A percentile compares a stretch with the other conserved stretches of the same genome.
phyloP scores from a whole-genome alignment of 1,140 invertebrate species.

The Cherax quadricarinatus region DNA sequence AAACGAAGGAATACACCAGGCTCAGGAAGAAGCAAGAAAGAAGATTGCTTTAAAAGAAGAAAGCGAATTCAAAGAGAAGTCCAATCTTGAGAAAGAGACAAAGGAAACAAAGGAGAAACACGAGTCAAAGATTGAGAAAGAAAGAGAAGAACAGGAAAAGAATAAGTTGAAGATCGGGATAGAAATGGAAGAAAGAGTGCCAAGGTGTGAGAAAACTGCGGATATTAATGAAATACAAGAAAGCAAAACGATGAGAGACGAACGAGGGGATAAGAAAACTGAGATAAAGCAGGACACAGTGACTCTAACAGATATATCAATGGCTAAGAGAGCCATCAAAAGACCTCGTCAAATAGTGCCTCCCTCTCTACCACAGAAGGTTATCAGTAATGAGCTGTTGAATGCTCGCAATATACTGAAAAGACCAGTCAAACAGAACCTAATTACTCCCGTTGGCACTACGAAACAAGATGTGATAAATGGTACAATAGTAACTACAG shows the following conservation, averaged over 20 bases:
- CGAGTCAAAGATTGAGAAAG: neutral
- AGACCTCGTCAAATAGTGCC: constrained; percentile 55
- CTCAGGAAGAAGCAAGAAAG: neutral
- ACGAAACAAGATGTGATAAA: constrained; percentile 17
- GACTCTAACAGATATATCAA: neutral
- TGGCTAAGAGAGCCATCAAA: constrained; percentile 50
- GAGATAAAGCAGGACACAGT: neutral
- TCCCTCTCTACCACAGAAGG: constrained; percentile 27
- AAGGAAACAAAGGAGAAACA: neutral
- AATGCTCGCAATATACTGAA: constrained; percentile 68
- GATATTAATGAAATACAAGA: neutral
- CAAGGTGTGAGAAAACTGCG: neutral
- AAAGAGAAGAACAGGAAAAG: neutral
- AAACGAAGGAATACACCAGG: neutral
- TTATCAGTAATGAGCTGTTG: constrained; percentile 49
- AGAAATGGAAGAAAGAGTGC: neutral
- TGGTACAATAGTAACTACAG: neutral
- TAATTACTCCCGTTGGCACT: constrained; percentile 8
- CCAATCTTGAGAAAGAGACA: neutral
- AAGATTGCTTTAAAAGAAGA: neutral
- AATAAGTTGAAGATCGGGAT: neutral
- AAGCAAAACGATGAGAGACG: constrained; percentile 24
- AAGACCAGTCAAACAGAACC: constrained; percentile 41
- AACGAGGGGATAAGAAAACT: constrained; percentile 7
- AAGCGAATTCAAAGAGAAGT: too few species aligned